Percentiles rank a stretch among this genome's conserved stretches.
These are phyloP conservation scores for Myathropa florea DNA, from an alignment of 2,888 invertebrate species.

Conservation along the genomic window DNA sequence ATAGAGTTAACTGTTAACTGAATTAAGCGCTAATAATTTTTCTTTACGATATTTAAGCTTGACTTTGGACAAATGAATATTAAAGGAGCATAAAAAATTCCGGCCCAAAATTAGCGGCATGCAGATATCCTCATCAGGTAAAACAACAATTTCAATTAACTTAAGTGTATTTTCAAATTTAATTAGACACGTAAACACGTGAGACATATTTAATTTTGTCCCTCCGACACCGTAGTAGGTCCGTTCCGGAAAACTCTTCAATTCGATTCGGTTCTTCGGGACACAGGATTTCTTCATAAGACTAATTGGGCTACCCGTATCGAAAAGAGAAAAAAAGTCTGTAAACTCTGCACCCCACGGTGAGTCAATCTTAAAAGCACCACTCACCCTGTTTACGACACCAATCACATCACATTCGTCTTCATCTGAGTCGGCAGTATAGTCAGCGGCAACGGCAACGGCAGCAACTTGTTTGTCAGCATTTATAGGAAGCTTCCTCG, in stretches of 20 bases:
- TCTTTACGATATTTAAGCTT: not conserved
- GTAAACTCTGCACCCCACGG: not conserved
- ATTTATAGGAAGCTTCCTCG: too few species aligned
- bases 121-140: not conserved
- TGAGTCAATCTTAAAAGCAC: slow-evolving; percentile 14
- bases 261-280: not conserved
- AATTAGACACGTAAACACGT: too few species aligned
- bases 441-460: too few species aligned
- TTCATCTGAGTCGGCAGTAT: too few species aligned
- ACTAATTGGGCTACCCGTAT: slow-evolving; percentile 33
- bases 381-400: slow-evolving; percentile 14
- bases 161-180: not conserved
- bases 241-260: not conserved
- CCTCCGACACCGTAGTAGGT: not conserved
- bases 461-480: not conserved
- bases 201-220: not conserved
- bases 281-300: not conserved
- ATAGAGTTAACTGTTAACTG: not conserved
- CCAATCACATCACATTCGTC: not conserved
- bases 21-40: not conserved
- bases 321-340: slow-evolving; percentile 24
- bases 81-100: not conserved
- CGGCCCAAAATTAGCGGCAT: not conserved
- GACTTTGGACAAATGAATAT: not conserved
- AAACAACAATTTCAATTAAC: not conserved